phyloP scores from a whole-genome alignment of 2,888 invertebrate species.

The Hemithea aestivaria region DNA sequence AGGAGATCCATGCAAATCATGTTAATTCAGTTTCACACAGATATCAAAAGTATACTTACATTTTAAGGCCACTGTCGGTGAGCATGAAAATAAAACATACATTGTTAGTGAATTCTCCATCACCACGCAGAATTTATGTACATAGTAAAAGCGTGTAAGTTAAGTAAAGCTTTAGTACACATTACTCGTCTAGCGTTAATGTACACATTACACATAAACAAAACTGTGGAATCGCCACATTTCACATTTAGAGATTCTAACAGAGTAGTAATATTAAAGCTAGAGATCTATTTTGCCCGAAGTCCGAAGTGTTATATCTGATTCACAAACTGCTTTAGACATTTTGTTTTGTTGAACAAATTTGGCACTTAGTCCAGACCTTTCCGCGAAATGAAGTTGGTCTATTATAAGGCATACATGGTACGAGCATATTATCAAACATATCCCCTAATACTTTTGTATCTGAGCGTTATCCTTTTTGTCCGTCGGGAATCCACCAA shows the following conservation, averaged over 20 bases:
- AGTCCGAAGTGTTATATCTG: too few species aligned
- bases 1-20: constrained; percentile 20
- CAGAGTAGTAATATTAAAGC: constrained; percentile 3
- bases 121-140: constrained; percentile 1
- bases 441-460: constrained; percentile 50
- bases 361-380: too few species aligned
- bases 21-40: constrained; percentile 9
- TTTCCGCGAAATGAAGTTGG: too few species aligned
- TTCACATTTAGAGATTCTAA: constrained; percentile 8
- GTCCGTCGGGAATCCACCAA: constrained; percentile 56
- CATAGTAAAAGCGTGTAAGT: constrained; percentile 2
- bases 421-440: constrained; percentile 54
- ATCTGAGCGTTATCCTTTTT: constrained; percentile 51
- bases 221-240: constrained; percentile 25
- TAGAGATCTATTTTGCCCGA: too few species aligned
- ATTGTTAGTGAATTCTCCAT: constrained; percentile 26
- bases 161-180: not conserved
- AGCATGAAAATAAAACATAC: constrained; percentile 54
- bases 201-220: not conserved
- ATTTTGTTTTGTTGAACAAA: too few species aligned
- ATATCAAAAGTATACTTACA: constrained; percentile 57
- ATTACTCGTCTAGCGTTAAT: not conserved
- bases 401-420: constrained; percentile 15
- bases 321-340: too few species aligned
- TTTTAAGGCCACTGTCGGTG: constrained; percentile 65